Evolutionary conservation across 30 jellyfish, hydroid and myxozoan species (phyloP), one percentile per base, ranked within the genome.

Genomic region (Catostylus mosaicus): DNA sequence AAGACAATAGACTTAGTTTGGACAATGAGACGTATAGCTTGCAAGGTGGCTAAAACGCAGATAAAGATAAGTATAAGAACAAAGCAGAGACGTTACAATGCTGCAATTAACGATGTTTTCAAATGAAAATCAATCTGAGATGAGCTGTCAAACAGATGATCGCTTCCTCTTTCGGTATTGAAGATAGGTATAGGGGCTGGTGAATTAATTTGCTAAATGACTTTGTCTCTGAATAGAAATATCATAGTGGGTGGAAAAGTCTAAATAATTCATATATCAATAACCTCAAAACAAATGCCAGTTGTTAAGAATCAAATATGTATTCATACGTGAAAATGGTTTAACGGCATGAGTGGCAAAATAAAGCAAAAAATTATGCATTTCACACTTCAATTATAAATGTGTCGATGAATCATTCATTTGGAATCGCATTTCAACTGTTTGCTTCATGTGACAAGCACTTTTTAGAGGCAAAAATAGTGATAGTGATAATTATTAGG

Each of bases 211-310:
- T 59, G 71, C 38, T 27, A 22, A 52, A 52, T 52, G 29, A 22
- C 71, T 20, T 23, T 26, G 63, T 27, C 38, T 59, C 40, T 23
- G 71, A 59, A 23, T 59, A 27, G 37, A 59, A 20, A 50, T 3
- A 7, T 19, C 37, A 24, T 27, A 14, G 80, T 34, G 27, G 80
- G 80, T 6, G 80, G 65, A 37, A 36, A 35, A 16, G 8, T 68
- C 63, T 46, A 20, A 68, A 68, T 68, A 10, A 68, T 68, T 68
- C 18, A 68, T 68, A 35, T 11, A 46, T n/a, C 12, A 33, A 37
- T 1, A 37, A 68, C 80, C 80, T 3, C 80, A 68, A 68, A 46
- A 36, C 65, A 68, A 68, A 68, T 36, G 64, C 80, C 30, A 68
- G 14, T 68, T 2, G 14, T 24, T 4, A 30, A 16, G 27, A 66